Conservation (phyloP, 2,113 vertebrate species). For the Antennarius striatus region DNA sequence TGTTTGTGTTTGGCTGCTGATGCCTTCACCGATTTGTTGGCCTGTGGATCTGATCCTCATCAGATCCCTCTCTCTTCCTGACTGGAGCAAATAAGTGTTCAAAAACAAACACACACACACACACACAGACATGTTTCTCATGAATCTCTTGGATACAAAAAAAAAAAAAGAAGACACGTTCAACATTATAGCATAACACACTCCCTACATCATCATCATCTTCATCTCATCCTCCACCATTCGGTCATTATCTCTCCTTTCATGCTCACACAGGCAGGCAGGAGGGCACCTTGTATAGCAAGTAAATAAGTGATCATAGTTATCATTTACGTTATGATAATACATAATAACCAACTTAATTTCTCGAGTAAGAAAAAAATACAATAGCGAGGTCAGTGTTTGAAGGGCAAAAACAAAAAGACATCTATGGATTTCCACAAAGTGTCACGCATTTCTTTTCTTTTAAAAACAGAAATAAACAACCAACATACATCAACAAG, state of each 20-base stretch:
- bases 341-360: slow-evolving; percentile 77
- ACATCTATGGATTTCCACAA: slow-evolving; percentile 75
- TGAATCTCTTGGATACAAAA: slow-evolving; percentile 67
- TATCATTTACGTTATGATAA: slow-evolving; percentile 67
- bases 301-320: slow-evolving; percentile 78
- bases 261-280: slow-evolving; percentile 76
- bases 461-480: slow-evolving; percentile 64
- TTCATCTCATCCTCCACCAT: slow-evolving; percentile 57
- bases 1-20: slow-evolving; percentile 43
- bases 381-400: slow-evolving; percentile 82
- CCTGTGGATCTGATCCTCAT: slow-evolving; percentile 46
- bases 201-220: slow-evolving; percentile 62
- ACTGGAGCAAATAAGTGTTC: slow-evolving; percentile 69
- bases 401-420: slow-evolving; percentile 66
- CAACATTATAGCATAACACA: slow-evolving; percentile 70
- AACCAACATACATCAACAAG: slow-evolving; percentile 61
- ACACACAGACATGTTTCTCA: slow-evolving; percentile 33
- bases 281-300: slow-evolving; percentile 77
- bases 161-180: slow-evolving; percentile 57
- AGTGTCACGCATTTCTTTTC: slow-evolving; percentile 65
- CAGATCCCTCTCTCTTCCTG: slow-evolving; percentile 48
- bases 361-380: slow-evolving; percentile 71
- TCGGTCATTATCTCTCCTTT: slow-evolving; percentile 61
- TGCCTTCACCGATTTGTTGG: slow-evolving; percentile 58
- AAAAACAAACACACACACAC: slow-evolving; percentile 54